Evolutionary conservation across 2,113 vertebrate genomes (phyloP).

Genomic region (Centrocercus urophasianus): DNA sequence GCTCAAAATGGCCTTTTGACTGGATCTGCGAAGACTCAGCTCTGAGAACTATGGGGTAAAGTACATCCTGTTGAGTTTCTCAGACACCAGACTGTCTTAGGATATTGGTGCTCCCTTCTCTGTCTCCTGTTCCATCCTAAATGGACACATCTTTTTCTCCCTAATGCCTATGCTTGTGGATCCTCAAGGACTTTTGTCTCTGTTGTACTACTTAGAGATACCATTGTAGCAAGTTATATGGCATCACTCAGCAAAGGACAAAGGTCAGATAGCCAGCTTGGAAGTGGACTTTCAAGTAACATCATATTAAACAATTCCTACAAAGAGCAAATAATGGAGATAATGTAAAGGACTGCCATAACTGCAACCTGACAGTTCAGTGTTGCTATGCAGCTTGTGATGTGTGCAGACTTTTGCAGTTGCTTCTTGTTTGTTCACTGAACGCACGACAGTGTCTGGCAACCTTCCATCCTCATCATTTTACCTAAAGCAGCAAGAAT

Average conservation of each 20-base stretch:
- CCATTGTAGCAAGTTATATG: background rate
- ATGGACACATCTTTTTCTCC: background rate
- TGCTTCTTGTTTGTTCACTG: slow-evolving; percentile 59
- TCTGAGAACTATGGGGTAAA: background rate
- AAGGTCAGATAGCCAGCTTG: background rate
- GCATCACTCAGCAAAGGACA: background rate
- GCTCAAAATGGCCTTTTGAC: background rate
- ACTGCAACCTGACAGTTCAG: slow-evolving; percentile 72
- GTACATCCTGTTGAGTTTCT: background rate
- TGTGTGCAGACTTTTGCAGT: slow-evolving; percentile 67
- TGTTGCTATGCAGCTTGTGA: slow-evolving; percentile 80
- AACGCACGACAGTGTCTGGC: slow-evolving; percentile 64
- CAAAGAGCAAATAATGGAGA: background rate
- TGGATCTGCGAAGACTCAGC: background rate
- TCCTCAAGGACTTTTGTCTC: background rate
- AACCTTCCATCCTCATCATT: slow-evolving; percentile 6
- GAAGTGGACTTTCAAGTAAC: background rate
- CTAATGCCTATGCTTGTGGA: background rate
- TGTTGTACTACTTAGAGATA: background rate
- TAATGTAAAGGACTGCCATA: slow-evolving; percentile 61
- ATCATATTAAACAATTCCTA: background rate
- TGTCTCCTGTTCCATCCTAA: background rate
- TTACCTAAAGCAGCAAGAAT: slow-evolving; percentile 31
- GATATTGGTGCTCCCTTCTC: background rate
- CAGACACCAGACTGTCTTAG: background rate